These are phyloP conservation scores for Gymnocephalus cernua DNA, from an alignment of 2,113 vertebrate genomes.

Conservation along the genomic window DNA sequence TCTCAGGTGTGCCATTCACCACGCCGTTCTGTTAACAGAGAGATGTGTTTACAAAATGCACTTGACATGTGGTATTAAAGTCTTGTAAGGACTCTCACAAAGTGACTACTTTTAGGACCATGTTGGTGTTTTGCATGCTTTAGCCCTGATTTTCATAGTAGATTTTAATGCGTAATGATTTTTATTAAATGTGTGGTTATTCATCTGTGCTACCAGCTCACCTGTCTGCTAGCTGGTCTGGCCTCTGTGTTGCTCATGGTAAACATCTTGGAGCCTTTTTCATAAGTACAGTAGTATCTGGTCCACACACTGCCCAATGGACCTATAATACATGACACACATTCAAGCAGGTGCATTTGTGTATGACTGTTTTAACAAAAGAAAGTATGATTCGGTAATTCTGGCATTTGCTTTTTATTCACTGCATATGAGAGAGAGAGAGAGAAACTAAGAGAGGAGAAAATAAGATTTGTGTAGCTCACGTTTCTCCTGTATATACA, in stretches of 20 bases:
- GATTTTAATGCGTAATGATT: neutral
- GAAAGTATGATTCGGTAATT: neutral
- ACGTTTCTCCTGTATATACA: slow-evolving; percentile 98
- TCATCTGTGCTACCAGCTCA: slow-evolving; percentile 59
- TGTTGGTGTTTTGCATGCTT: neutral
- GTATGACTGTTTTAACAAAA: neutral
- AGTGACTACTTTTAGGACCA: neutral
- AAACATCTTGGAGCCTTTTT: slow-evolving; percentile 95
- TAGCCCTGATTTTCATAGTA: neutral
- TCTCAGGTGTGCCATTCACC: slow-evolving; percentile 86
- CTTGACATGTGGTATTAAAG: neutral
- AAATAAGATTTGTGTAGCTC: slow-evolving; percentile 63
- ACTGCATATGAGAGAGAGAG: neutral
- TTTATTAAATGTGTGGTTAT: neutral
- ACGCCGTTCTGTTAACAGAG: slow-evolving; percentile 87
- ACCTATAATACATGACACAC: slow-evolving; percentile 78
- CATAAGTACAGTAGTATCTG: slow-evolving; percentile 96
- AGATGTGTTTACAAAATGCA: neutral
- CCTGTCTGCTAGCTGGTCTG: slow-evolving; percentile 94
- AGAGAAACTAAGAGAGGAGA: neutral
- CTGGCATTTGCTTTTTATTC: neutral
- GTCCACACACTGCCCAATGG: slow-evolving; percentile 96
- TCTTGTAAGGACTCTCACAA: neutral
- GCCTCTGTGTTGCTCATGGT: slow-evolving; percentile 93
- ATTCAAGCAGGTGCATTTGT: neutral